Evolutionary conservation across 2,113 vertebrate genomes (phyloP).

Genomic region (Heterotilapia buettikoferi): DNA sequence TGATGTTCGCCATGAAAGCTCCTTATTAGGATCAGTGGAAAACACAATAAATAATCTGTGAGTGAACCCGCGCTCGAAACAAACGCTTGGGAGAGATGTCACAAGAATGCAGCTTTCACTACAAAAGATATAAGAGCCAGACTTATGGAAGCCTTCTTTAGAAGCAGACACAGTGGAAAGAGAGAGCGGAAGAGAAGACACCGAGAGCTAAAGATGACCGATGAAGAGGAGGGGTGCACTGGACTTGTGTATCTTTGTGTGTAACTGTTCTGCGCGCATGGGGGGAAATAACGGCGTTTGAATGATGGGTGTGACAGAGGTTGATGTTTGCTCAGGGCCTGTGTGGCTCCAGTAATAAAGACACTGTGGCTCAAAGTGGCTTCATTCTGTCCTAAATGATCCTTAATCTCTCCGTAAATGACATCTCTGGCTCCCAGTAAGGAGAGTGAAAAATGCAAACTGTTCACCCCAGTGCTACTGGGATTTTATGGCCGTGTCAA

Average conservation of each 20-base stretch:
- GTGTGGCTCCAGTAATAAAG: conserved; percentile 48
- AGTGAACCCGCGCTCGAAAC: not conserved
- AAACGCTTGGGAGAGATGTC: not conserved
- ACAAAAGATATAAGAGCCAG: not conserved
- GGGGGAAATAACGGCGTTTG: conserved; percentile 45
- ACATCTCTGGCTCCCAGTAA: conserved; percentile 22
- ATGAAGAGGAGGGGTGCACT: not conserved
- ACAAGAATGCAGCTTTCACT: not conserved
- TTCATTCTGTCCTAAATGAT: conserved; percentile 52
- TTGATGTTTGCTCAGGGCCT: conserved; percentile 56
- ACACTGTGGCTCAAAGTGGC: conserved; percentile 32
- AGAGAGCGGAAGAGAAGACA: not conserved
- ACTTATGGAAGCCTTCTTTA: not conserved
- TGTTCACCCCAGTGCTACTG: conserved; percentile 4
- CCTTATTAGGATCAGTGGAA: conserved; percentile 34
- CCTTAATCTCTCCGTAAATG: conserved; percentile 57
- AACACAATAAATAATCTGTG: conserved; percentile 39
- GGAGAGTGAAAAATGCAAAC: conserved; percentile 31
- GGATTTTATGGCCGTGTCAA: conserved; percentile 7
- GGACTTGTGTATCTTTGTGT: not conserved
- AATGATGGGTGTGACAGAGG: conserved; percentile 54
- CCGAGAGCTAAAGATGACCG: not conserved
- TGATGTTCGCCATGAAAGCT: conserved; percentile 39
- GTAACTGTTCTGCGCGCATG: not conserved
- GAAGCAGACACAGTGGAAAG: not conserved